Evolutionary conservation across 2,797 vertebrate species (phyloP).

Genomic region (Euphonia xanthogaster): DNA sequence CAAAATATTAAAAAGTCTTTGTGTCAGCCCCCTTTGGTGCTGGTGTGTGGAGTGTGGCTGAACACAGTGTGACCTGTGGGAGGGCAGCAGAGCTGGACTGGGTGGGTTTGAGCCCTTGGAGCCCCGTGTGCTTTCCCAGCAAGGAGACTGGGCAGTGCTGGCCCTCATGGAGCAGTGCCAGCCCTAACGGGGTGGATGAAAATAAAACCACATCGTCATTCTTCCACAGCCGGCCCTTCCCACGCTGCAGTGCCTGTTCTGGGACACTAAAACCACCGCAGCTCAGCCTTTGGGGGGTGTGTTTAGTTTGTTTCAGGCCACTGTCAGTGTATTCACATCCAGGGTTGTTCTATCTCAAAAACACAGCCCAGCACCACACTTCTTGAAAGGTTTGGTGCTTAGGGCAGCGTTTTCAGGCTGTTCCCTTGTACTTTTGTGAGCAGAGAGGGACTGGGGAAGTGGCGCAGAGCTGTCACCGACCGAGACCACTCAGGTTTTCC

Average conservation of each 20-base stretch:
- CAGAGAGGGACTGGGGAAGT: not conserved
- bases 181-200: not conserved
- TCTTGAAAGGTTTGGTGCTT: not conserved
- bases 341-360: rapidly evolving
- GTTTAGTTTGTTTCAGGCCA: not conserved
- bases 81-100: not conserved
- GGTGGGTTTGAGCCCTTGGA: rapidly evolving
- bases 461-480: not conserved
- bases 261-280: rapidly evolving
- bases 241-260: rapidly evolving
- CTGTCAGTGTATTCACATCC: rapidly evolving
- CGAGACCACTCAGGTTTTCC: rapidly evolving
- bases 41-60: rapidly evolving
- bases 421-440: rapidly evolving
- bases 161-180: not conserved
- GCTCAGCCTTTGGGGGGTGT: rapidly evolving
- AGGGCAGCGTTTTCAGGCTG: rapidly evolving
- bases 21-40: not conserved
- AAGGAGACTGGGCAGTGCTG: not conserved
- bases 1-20: not conserved
- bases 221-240: rapidly evolving
- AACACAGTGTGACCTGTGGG: rapidly evolving
- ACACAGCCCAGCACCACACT: rapidly evolving
- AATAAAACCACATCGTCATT: too few relatives aligned
- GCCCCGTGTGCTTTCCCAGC: rapidly evolving